Conservation (phyloP, 2,113 vertebrate species). For the Eleginops maclovinus region DNA sequence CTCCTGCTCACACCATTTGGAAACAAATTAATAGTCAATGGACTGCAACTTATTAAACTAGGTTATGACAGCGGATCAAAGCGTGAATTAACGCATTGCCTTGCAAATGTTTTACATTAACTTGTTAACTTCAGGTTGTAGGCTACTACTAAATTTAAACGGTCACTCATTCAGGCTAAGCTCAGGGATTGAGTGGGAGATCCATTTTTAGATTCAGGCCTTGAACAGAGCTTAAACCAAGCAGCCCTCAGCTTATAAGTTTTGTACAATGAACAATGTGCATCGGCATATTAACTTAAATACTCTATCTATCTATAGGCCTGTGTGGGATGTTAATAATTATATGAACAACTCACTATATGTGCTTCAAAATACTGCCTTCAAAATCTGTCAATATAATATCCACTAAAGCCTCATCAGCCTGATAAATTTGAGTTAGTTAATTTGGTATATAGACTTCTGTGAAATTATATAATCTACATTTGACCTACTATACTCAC, state of each 20-base stretch:
- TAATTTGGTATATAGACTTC: neutral
- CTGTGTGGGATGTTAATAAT: neutral
- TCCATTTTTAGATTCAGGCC: slow-evolving; percentile 48
- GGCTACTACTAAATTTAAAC: slow-evolving; percentile 50
- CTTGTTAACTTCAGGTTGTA: slow-evolving; percentile 64
- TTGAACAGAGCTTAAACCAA: slow-evolving; percentile 21
- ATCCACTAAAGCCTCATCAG: neutral
- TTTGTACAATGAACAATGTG: slow-evolving; percentile 26
- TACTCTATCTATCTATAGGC: neutral
- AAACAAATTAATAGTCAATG: slow-evolving; percentile 85
- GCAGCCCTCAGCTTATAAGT: slow-evolving; percentile 15
- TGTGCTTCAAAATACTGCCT: slow-evolving; percentile 10
- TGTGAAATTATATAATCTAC: neutral
- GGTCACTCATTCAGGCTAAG: slow-evolving; percentile 31
- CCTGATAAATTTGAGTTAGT: neutral
- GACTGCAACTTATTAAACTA: slow-evolving; percentile 85
- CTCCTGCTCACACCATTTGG: slow-evolving; percentile 72
- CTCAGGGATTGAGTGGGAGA: slow-evolving; percentile 29
- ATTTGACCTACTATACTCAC: neutral
- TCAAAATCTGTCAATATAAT: neutral
- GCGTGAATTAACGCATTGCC: slow-evolving; percentile 74
- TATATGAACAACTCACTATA: neutral
- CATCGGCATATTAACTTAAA: slow-evolving; percentile 8
- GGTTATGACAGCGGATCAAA: slow-evolving; percentile 79
- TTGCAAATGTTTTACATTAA: slow-evolving; percentile 74